Evolutionary conservation across 2,888 invertebrate species (phyloP).

Genomic region (Electrophaes corylata): DNA sequence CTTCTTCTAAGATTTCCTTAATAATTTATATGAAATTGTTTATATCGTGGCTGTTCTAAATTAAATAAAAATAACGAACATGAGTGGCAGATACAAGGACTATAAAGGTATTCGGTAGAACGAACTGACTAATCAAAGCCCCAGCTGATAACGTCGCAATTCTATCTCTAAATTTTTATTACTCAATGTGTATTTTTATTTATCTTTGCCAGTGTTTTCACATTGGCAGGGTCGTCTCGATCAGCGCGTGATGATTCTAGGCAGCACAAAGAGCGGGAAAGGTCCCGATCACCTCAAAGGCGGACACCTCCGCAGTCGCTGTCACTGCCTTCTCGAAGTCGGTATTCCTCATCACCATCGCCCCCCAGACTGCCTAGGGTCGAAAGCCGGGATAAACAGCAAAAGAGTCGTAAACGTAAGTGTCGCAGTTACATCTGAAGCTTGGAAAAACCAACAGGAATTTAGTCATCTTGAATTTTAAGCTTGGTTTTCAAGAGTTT

Average conservation of each 20-base stretch:
- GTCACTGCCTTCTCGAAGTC: conserved; percentile 60
- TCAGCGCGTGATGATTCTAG: conserved; percentile 83
- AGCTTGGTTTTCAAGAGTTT: no score
- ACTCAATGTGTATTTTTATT: conserved; percentile 73
- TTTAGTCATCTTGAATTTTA: no score
- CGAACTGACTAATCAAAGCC: conserved; percentile 24
- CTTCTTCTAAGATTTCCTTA: background rate
- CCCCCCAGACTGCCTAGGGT: conserved; percentile 37
- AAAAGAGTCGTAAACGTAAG: conserved; percentile 41
- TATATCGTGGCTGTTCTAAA: background rate
- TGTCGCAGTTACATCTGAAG: background rate
- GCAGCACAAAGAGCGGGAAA: conserved; percentile 56
- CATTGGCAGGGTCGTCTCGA: conserved; percentile 88
- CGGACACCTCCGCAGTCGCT: conserved; percentile 60
- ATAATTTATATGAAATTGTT: conserved; percentile 1
- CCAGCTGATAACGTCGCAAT: conserved; percentile 25
- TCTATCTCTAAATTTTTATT: conserved; percentile 36
- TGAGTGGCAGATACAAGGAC: conserved; percentile 47
- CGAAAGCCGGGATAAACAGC: conserved; percentile 51
- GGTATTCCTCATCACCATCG: conserved; percentile 48
- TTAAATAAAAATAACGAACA: conserved; percentile 23
- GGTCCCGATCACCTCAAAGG: conserved; percentile 41
- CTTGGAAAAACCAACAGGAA: background rate
- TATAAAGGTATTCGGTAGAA: conserved; percentile 47
- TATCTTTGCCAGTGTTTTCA: conserved; percentile 90